Evolutionary conservation across 37 sponge, comb jelly and placozoan species (phyloP), one percentile per base, ranked within the genome.

Genomic region (Hormiphora californensis): DNA sequence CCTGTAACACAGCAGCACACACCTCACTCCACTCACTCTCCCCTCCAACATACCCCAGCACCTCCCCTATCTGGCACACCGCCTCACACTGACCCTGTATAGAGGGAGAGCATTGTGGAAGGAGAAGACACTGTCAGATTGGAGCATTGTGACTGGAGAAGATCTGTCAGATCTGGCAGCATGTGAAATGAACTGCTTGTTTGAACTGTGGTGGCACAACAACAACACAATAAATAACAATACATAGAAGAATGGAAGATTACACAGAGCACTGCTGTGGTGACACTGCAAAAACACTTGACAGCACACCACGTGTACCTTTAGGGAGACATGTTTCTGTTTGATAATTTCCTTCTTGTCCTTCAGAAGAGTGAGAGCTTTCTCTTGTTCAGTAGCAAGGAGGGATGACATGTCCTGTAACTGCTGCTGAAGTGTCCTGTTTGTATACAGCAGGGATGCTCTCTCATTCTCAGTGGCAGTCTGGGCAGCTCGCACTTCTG

Each of bases 341-440:
- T 67, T 67, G 68, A 67, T 67, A 19, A 67, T 19, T 39, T 67
- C 68, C 68, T 67, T 67, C 37, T 67, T 67, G 68, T 67, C 68
- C 68, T 67, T 67, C 38, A 67, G 68, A 3, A 67, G 68, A 19
- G 68, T 67, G 19, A 67, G 68, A 1, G 68, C 30, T 19, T 67
- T 67, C 68, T 67, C 68, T 19, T 67, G 68, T 19, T 67, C 68
- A 28, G 68, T 67, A 7, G 68, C 68, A 35, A 67, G 68, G 4
- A 67, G 19, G 34, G 38, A 28, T 17, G 68, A 36, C 68, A 67
- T 67, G 68, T 67, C 68, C 37, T 67, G 68, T 2, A 67, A 21
- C 36, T 67, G 68, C 34, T 67, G 68, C 30, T 67, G 68, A 2
- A 67, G 68, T 7, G 68, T 39, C 19, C 30, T 67, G 38, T 30